phyloP scores from a whole-genome alignment of 2,797 vertebrate genomes.

The Masticophis lateralis region DNA sequence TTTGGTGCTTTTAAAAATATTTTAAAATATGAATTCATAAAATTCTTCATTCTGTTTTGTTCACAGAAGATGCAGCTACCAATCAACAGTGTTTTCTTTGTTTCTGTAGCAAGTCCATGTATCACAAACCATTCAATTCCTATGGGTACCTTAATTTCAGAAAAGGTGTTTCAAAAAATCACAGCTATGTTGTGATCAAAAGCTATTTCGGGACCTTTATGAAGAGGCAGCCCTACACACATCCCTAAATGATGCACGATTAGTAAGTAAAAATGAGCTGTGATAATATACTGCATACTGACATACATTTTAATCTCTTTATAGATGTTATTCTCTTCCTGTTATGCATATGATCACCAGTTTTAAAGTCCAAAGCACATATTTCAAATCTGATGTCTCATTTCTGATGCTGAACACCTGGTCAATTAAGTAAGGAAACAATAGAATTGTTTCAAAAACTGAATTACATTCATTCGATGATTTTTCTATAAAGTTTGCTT shows the following conservation, averaged over 20 bases:
- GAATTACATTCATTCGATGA: background rate
- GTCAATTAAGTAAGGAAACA: background rate
- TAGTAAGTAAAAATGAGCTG: background rate
- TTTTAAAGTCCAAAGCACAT: background rate
- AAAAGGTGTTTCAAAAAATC: background rate
- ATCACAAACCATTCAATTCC: background rate
- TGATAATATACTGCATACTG: background rate
- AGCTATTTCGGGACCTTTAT: background rate
- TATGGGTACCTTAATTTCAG: background rate
- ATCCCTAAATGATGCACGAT: background rate
- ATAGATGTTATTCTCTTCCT: background rate
- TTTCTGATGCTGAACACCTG: background rate
- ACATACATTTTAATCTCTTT: background rate
- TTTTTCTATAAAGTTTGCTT: background rate
- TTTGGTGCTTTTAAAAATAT: background rate
- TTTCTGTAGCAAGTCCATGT: background rate
- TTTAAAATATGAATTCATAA: background rate
- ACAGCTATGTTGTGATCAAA: background rate
- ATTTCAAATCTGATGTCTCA: background rate
- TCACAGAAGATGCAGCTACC: background rate
- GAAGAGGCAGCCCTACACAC: background rate
- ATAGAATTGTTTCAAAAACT: background rate
- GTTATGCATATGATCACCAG: background rate
- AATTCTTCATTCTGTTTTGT: background rate
- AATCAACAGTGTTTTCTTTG: background rate